Base-by-base conservation (phyloP, 1,140 invertebrate genomes). In the Ceratosolen solmsi region DNA sequence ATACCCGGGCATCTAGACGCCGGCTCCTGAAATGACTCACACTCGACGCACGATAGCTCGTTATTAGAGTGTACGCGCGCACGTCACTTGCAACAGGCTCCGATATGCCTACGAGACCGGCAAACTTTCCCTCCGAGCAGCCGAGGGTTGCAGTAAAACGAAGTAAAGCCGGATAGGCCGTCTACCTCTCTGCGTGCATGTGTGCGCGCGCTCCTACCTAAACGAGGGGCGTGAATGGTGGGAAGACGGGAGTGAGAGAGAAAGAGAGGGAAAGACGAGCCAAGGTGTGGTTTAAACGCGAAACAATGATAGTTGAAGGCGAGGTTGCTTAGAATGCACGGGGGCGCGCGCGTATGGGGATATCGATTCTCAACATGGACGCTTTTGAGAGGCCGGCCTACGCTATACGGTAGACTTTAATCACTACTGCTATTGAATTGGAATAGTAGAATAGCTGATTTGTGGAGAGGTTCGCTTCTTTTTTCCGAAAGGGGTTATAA, bases 321-420 rank as follows among this genome's bases (percentile, higher is more conserved):
- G 49, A 72, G 25, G 70, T 72, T 56, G 11, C 4, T 33, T 25
- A 54, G 71, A 27, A 33, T 33, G 54, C 54, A n/a, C 33, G 27
- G 7, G 33, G 49, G 77, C 70, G 36, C 58, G 73, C 73, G 54
- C 73, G 41, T 13, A 56, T 41, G 63, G 33, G 22, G 25, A 46
- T 80, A 80, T 80, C 71, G 79, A 80, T 80, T 80, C 13, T 36
- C n/a, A 22, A 1, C n/a, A 49, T 25, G 4, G 46, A 17, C 27
- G 70, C 54, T 38, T 36, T 71, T 11, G 1, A 33, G 15, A 78
- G 75, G 68, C 27, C 74, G 30, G 7, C 54, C 46, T 76, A 63
- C 56, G 25, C 74, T 60, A 13, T 20, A 36, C 41, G 41, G 13
- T 46, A 46, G 5, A 46, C 41, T 13, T 46, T 46, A 46, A 13